These are phyloP conservation scores for Dromaius novaehollandiae DNA, from an alignment of 2,113 vertebrate species.

Conservation along the genomic window DNA sequence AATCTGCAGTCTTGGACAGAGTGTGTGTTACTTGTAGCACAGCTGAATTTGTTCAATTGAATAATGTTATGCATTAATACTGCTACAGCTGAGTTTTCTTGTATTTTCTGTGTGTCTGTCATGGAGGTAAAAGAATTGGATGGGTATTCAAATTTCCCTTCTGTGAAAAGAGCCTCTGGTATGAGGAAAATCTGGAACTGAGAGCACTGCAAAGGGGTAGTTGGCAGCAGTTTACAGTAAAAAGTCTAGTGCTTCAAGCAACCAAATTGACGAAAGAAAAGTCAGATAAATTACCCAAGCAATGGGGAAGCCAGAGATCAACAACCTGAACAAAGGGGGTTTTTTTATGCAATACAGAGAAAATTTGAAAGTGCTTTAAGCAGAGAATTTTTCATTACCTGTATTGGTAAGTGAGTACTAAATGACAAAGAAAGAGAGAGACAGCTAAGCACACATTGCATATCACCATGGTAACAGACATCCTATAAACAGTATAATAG, in stretches of 20 bases:
- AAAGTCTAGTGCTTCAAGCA: not conserved
- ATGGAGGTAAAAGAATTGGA: not conserved
- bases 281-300: not conserved
- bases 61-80: not conserved
- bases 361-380: not conserved
- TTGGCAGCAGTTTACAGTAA: not conserved
- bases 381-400: not conserved
- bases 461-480: conserved; percentile 2
- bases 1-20: not conserved
- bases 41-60: not conserved
- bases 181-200: fast-evolving
- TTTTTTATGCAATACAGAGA: not conserved
- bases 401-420: not conserved
- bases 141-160: not conserved
- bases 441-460: not conserved
- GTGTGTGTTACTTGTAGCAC: not conserved
- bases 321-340: not conserved
- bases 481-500: not conserved
- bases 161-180: not conserved
- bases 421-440: not conserved
- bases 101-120: not conserved
- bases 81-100: not conserved
- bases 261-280: not conserved
- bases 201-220: not conserved
- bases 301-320: not conserved